A percentile compares a stretch with the other conserved stretches of the same genome.
Conservation (phyloP, 2,113 vertebrate species). For the Tachycineta bicolor region DNA sequence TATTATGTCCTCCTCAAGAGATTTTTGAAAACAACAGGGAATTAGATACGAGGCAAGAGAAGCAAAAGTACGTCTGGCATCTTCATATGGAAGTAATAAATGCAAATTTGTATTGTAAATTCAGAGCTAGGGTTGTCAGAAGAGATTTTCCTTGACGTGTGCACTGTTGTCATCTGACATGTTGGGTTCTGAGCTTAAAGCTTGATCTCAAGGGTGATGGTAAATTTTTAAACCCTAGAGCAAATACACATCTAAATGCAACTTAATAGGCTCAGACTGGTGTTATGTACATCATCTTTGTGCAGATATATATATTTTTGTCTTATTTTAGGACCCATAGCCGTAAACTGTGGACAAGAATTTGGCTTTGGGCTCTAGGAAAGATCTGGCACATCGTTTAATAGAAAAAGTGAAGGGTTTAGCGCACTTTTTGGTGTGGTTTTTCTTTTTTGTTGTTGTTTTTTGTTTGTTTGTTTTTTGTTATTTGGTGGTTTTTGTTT, state of each 20-base stretch:
- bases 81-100: neutral
- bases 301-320: neutral
- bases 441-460: too few relatives aligned
- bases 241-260: neutral
- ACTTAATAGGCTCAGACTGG: neutral
- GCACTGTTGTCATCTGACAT: neutral
- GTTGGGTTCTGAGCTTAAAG: neutral
- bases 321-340: neutral
- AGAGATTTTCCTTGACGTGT: neutral
- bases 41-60: neutral
- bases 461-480: too few relatives aligned
- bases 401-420: neutral
- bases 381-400: fast-evolving
- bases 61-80: neutral
- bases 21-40: neutral
- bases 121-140: neutral
- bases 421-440: neutral
- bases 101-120: neutral
- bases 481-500: neutral
- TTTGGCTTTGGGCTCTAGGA: neutral
- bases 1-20: neutral
- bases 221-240: neutral
- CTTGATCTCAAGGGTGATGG: neutral
- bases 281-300: neutral
- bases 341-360: neutral